phyloP scores from a whole-genome alignment of 2,113 vertebrate genomes.

The Ploceus nigricollis region DNA sequence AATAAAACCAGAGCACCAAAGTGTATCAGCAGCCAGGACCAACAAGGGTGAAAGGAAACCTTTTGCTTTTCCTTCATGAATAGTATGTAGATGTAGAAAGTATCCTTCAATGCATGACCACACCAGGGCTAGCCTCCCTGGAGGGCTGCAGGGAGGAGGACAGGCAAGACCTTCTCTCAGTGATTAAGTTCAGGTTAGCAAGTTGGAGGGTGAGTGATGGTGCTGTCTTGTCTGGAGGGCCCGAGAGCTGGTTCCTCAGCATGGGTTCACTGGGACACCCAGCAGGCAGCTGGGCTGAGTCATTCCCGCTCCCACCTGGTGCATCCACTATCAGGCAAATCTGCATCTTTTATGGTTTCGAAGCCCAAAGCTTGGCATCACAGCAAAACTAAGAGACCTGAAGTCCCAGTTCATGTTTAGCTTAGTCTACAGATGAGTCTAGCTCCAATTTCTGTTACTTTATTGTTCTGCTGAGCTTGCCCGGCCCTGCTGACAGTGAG shows the following conservation, averaged over 20 bases:
- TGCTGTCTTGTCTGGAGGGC: background rate
- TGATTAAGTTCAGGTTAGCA: background rate
- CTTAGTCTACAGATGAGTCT: background rate
- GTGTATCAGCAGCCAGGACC: background rate
- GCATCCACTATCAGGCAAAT: background rate
- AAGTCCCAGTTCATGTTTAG: background rate
- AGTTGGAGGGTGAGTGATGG: background rate
- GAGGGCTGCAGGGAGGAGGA: background rate
- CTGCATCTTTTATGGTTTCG: background rate
- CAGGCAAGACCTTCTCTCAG: background rate
- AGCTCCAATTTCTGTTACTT: background rate
- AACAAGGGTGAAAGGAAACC: background rate
- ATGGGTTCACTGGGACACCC: background rate
- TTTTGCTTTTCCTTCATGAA: background rate
- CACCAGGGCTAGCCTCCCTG: background rate
- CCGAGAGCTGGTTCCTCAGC: background rate
- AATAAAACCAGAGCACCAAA: background rate
- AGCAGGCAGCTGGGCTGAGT: background rate
- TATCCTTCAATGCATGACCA: background rate
- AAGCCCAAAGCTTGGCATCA: background rate
- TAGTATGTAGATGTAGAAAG: fast-evolving
- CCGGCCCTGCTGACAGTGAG: fast-evolving
- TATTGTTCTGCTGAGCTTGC: background rate
- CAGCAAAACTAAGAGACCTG: background rate
- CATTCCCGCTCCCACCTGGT: background rate